Conservation (phyloP, 1,140 invertebrate genomes). For the Laupala kohalensis region DNA sequence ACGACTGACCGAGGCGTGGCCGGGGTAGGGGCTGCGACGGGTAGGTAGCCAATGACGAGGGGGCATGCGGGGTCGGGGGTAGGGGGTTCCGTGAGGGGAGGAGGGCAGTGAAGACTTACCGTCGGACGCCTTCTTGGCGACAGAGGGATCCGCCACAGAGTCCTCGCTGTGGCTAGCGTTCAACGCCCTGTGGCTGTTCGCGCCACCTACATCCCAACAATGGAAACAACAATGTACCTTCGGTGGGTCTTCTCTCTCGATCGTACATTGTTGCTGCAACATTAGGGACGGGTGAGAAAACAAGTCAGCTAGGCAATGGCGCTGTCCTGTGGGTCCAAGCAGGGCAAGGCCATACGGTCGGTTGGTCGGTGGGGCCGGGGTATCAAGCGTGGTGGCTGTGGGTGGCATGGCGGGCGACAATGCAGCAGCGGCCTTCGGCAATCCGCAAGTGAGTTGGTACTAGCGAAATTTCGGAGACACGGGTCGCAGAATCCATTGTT, state of each 20-base stretch:
- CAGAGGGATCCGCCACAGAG: constrained; percentile 57
- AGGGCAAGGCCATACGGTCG: neutral
- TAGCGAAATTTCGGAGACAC: no score
- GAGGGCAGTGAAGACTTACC: constrained; percentile 41
- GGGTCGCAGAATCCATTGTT: no score
- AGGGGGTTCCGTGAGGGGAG: neutral
- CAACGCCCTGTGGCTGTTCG: constrained; percentile 29
- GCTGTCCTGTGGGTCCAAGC: neutral
- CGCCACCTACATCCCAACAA: constrained; percentile 5
- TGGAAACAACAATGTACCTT: neutral
- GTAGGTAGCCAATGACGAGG: neutral
- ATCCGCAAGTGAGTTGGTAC: no score
- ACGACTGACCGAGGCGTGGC: no score
- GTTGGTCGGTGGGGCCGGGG: no score
- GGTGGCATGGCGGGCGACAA: no score
- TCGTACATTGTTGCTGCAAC: neutral
- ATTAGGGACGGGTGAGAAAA: neutral
- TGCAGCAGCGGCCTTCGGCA: no score
- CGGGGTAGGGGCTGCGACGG: neutral
- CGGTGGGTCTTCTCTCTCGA: neutral
- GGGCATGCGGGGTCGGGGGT: neutral
- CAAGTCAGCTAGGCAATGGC: neutral
- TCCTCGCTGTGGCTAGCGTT: constrained; percentile 64
- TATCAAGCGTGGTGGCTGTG: no score
- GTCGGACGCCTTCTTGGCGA: constrained; percentile 68